Evolutionary conservation across 2,797 vertebrate species (phyloP).

Genomic region (Eulemur coronatus): DNA sequence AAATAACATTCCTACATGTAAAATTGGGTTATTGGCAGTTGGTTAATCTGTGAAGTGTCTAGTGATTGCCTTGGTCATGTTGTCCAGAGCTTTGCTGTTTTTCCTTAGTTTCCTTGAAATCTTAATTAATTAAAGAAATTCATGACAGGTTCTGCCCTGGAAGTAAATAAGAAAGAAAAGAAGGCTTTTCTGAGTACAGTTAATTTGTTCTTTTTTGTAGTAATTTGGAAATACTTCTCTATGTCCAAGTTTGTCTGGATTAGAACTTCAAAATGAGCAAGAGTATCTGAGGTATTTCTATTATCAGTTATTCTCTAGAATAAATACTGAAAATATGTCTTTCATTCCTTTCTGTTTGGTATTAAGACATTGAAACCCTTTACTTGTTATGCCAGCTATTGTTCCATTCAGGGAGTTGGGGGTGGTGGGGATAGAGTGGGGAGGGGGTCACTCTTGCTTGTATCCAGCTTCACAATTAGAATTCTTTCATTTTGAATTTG

Average conservation of each 20-base stretch:
- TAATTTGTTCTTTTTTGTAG: not conserved
- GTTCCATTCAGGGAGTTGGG: not conserved
- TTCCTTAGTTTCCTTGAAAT: constrained; percentile 24
- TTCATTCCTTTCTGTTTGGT: not conserved
- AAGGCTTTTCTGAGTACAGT: constrained; percentile 10
- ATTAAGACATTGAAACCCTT: not conserved
- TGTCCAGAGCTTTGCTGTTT: not conserved
- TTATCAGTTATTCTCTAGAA: not conserved
- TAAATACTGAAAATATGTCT: not conserved
- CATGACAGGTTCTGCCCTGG: not conserved
- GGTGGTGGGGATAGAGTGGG: too few relatives aligned
- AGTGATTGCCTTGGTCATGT: not conserved
- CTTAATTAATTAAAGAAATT: constrained; percentile 52
- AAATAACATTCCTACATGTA: constrained; percentile 53
- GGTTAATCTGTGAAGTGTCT: not conserved
- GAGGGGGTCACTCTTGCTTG: not conserved
- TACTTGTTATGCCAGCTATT: not conserved
- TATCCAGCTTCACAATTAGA: not conserved
- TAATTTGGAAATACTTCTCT: constrained; percentile 1
- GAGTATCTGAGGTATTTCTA: not conserved
- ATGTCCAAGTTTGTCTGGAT: not conserved
- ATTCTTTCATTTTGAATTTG: not conserved
- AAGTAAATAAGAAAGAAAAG: not conserved
- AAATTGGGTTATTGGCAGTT: constrained; percentile 10
- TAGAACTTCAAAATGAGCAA: not conserved